Base-by-base conservation (phyloP, 2,888 invertebrate genomes). In the Lacanobia oleracea region DNA sequence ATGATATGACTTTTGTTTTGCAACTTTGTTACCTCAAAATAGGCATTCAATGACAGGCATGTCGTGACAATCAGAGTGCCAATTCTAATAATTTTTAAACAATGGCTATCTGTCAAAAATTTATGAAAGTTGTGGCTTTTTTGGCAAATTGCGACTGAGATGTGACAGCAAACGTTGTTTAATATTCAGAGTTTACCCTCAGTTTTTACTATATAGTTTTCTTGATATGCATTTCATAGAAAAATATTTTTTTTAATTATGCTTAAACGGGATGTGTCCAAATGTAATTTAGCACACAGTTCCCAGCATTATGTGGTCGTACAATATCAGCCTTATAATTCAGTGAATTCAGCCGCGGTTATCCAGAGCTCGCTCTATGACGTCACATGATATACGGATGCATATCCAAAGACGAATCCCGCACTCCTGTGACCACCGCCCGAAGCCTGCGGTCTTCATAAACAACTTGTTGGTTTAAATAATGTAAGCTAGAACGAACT, bases 381-480 rank as follows among this genome's bases (percentile, higher is more conserved):
- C 64, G 33, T 56, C 60, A 40, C n/a, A 18, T 48, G 68, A 80
- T 80, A 53, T 69, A 75, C 61, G 9, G 43, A 18, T 78, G 53
- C 57, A 68, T 81, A 69, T 63, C 53, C 63, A 54, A 75, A 45
- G 18, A 73, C 10, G 7, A 21, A 65, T 48, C 0, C 40, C 14
- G 50, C 18, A 45, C 48, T 40, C 48, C 40, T 18, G 74, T 48
- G 33, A 59, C 75, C 67, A 12, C 76, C 18, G 4, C n/a, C 69
- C 65, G n/a, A 57, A 70, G 40, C 4, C 37, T 54, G 70, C 23
- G 65, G 65, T 81, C 9, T 51, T 59, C 77, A 81, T 81, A 66
- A 81, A 81, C 70, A 76, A 81, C 59, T 66, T 62, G 59, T 56
- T 60, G 18, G n/a, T n/a, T 60, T 40, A 10, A 61, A 69, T 76